Evolutionary conservation across 2,113 vertebrate species (phyloP), one percentile per base, ranked within the genome.

Genomic region (Oxyruncus cristatus): DNA sequence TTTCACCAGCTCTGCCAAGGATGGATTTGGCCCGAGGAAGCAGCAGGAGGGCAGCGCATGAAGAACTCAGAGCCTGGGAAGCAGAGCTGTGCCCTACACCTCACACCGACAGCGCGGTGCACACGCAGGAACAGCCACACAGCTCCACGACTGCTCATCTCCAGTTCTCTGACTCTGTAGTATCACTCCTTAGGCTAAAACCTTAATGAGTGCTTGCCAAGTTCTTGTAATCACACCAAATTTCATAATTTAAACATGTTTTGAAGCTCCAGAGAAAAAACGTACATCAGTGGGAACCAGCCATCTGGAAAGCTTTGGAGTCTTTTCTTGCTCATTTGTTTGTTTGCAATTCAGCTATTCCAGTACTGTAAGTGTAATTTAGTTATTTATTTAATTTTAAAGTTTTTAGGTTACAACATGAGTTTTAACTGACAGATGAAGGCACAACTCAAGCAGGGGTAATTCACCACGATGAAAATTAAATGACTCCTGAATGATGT

Each of bases 241-340:
- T 93, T 89, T 92, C 70, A 65, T 92, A 85, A 96, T 93, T 97
- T 89, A 96, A 96, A 85, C 65, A 95, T 91, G 86, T 91, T 95
- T 92, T 96, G 93, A 96, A 92, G 83, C 93, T 95, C 52, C 26
- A 23, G 77, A 92, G 80, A 68, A 92, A 95, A 94, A 93, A 77
- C 1, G 56, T 93, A 88, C 89, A 95, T 95, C 91, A 97, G 93
- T 87, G 91, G 89, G 95, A 95, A 95, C 70, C 80, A 96, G 88
- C 93, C 93, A 96, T 96, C 96, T 96, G 96, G 95, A 96, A 95
- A 92, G 80, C 83, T 96, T 84, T 53, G 65, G 85, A 95, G 63
- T 81, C 76, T 91, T 76, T 94, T 96, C 96, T 94, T 95, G 91
- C 91, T 96, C 91, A 87, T 93, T 94, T 96, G 90, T 96, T 97